phyloP scores from a whole-genome alignment of 2,797 vertebrate genomes.

The Cichlasoma orientale region DNA sequence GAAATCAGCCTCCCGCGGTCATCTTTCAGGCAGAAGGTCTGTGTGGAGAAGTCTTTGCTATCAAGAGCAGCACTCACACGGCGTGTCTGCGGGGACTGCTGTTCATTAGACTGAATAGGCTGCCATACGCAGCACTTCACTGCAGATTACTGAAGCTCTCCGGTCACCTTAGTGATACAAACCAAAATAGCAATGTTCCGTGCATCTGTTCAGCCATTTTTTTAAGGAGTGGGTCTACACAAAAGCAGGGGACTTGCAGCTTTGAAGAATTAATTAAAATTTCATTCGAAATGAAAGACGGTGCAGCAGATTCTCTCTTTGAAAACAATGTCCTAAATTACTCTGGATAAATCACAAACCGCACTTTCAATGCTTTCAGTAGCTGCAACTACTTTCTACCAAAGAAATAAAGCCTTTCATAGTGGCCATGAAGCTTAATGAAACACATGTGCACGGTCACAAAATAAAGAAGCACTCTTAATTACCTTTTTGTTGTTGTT shows the following conservation, averaged over 20 bases:
- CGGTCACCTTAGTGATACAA: constrained; percentile 5
- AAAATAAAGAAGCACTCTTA: neutral
- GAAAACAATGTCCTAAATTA: neutral
- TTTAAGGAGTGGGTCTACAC: neutral
- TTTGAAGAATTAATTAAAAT: constrained; percentile 1
- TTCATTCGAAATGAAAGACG: neutral
- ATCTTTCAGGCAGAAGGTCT: constrained; percentile 35
- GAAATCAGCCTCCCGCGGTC: constrained; percentile 48
- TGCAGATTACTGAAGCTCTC: constrained; percentile 30
- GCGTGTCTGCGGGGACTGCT: constrained; percentile 14
- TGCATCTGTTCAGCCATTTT: neutral
- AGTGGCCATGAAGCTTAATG: neutral
- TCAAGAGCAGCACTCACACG: constrained; percentile 53
- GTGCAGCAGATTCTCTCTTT: neutral
- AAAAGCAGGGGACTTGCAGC: neutral
- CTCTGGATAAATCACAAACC: neutral
- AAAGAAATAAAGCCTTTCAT: neutral
- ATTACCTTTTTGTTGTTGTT: too few relatives aligned
- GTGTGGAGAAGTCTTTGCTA: constrained; percentile 48
- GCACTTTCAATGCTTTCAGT: neutral
- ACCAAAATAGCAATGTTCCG: constrained; percentile 2
- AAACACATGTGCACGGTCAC: neutral
- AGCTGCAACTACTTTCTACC: neutral
- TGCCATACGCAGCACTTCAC: constrained; percentile 13
- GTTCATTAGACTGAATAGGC: constrained; percentile 40